phyloP scores from a whole-genome alignment of 1,140 invertebrate species.

The Harpegnathos saltator region DNA sequence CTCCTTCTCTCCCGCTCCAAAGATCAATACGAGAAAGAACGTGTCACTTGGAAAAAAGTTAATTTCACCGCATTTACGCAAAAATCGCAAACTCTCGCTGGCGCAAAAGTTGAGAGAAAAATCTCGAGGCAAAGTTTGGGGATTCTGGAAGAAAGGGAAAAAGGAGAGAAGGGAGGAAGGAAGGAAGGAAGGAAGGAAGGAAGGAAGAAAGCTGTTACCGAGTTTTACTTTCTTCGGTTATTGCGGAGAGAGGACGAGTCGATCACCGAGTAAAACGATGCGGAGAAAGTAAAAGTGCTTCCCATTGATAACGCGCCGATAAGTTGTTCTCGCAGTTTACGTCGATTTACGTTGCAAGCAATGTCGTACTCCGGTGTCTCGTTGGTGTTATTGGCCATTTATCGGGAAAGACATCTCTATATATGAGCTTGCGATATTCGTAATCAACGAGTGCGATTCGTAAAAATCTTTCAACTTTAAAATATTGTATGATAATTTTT shows the following conservation, averaged over 20 bases:
- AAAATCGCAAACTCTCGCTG: constrained; percentile 20
- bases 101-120: constrained; percentile 62
- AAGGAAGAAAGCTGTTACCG: constrained; percentile 22
- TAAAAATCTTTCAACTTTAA: too few relatives aligned
- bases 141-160: constrained; percentile 37
- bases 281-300: constrained; percentile 54
- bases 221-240: constrained; percentile 61
- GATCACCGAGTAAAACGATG: constrained; percentile 56
- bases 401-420: too few relatives aligned
- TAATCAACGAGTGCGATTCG: too few relatives aligned
- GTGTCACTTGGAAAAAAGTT: constrained; percentile 2
- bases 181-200: background rate
- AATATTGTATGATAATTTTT: too few relatives aligned
- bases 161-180: background rate
- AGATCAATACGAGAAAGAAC: background rate
- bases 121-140: constrained; percentile 45
- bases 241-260: constrained; percentile 45
- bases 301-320: constrained; percentile 45
- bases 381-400: too few relatives aligned
- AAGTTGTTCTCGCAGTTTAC: background rate
- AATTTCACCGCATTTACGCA: constrained; percentile 11
- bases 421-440: too few relatives aligned
- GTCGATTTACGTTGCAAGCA: constrained; percentile 4
- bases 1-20: too few relatives aligned
- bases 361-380: too few relatives aligned